These are phyloP conservation scores for Drosophila sulfurigaster DNA, from an alignment of 1,140 invertebrate genomes.

Conservation along the genomic window DNA sequence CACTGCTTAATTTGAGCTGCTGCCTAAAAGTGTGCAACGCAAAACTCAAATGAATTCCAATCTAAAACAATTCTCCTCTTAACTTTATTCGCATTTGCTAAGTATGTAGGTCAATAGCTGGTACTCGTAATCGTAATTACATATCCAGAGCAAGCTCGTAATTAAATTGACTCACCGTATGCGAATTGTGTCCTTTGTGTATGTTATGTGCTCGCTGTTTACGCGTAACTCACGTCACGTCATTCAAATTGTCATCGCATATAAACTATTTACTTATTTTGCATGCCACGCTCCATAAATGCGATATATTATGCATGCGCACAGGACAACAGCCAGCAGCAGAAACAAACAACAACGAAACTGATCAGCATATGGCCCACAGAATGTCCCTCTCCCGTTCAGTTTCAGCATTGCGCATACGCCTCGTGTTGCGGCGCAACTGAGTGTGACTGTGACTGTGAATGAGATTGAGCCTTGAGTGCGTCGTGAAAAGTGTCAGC, in stretches of 20 bases:
- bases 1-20: background rate
- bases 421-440: slow-evolving; percentile 33
- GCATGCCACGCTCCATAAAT: slow-evolving; percentile 42
- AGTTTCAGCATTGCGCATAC: slow-evolving; percentile 43
- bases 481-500: slow-evolving; percentile 35
- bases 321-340: slow-evolving; percentile 2
- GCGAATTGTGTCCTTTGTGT: background rate
- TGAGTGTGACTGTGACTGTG: slow-evolving; percentile 63
- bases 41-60: background rate
- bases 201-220: slow-evolving; percentile 8
- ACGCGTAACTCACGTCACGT: slow-evolving; percentile 6
- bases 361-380: slow-evolving; percentile 68
- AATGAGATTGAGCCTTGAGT: slow-evolving; percentile 32
- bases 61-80: too few relatives aligned
- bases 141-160: slow-evolving; percentile 1
- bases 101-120: slow-evolving; percentile 30
- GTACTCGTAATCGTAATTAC: slow-evolving; percentile 1
- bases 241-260: slow-evolving; percentile 34
- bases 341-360: slow-evolving; percentile 30
- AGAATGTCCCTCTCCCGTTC: slow-evolving; percentile 9
- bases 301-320: slow-evolving; percentile 49
- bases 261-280: slow-evolving; percentile 30
- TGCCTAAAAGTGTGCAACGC: slow-evolving; percentile 18
- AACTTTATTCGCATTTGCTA: background rate
- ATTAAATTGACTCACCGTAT: slow-evolving; percentile 29